A percentile compares a stretch with the other conserved stretches of the same genome.
Evolutionary conservation across 1,140 invertebrate genomes (phyloP).

Genomic region (Nixonia krombeini): DNA sequence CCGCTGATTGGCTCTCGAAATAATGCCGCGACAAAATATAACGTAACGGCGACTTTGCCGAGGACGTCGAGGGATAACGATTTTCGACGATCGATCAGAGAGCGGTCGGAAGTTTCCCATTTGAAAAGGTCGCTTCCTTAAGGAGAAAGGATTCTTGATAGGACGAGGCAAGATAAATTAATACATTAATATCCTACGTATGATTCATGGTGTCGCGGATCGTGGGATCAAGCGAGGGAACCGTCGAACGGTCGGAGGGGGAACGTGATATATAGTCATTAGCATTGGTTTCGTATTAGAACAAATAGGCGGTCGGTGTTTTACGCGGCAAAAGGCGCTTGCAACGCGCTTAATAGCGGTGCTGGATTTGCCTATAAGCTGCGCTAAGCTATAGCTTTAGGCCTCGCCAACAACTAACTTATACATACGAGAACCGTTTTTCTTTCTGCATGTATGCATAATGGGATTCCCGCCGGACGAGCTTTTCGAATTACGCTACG

Average conservation of each 20-base stretch:
- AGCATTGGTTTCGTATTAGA: slow-evolving; percentile 64
- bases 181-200: slow-evolving; percentile 63
- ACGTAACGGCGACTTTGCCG: too few relatives aligned
- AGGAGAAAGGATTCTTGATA: slow-evolving; percentile 65
- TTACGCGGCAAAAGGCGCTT: slow-evolving; percentile 18
- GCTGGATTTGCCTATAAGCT: slow-evolving; percentile 17
- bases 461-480: too few relatives aligned
- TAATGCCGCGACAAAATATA: slow-evolving; percentile 36
- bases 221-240: slow-evolving; percentile 40
- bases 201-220: slow-evolving; percentile 63
- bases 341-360: too few relatives aligned
- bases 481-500: too few relatives aligned
- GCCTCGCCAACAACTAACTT: too few relatives aligned
- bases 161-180: slow-evolving; percentile 63
- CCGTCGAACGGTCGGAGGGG: slow-evolving; percentile 24
- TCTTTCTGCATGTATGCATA: too few relatives aligned
- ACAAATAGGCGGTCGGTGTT: slow-evolving; percentile 53
- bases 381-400: too few relatives aligned
- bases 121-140: slow-evolving; percentile 44
- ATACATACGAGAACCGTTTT: too few relatives aligned
- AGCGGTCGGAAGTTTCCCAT: slow-evolving; percentile 46
- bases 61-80: too few relatives aligned
- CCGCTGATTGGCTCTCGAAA: slow-evolving; percentile 30
- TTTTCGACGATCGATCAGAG: too few relatives aligned
- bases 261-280: slow-evolving; percentile 60